A percentile compares a stretch with the other conserved stretches of the same genome.
Conservation (phyloP, 2,113 vertebrate genomes). For the Abramis brama region DNA sequence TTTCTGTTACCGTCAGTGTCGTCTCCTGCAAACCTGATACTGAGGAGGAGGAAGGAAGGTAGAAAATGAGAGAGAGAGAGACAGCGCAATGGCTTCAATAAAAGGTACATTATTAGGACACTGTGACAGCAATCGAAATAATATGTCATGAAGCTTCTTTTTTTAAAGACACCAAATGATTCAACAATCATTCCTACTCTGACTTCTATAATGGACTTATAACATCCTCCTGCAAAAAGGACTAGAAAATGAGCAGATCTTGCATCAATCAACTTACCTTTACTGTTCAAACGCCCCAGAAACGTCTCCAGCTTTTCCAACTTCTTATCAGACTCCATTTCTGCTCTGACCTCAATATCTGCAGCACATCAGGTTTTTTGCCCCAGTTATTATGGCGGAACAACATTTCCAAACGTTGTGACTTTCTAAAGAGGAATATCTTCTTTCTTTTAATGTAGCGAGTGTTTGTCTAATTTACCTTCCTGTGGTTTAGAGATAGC, state of each 20-base stretch:
- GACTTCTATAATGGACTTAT: background rate
- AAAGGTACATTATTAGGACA: background rate
- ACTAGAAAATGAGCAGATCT: background rate
- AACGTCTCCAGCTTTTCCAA: constrained; percentile 94
- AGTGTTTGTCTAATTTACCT: constrained; percentile 73
- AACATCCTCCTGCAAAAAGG: background rate
- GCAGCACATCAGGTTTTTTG: background rate
- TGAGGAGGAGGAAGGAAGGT: constrained; percentile 48
- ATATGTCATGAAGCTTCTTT: too few species aligned
- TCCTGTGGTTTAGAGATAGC: constrained; percentile 87
- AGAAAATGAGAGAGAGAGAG: background rate
- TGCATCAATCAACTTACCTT: constrained; percentile 75
- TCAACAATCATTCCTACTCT: background rate
- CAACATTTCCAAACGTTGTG: background rate
- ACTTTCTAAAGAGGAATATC: background rate
- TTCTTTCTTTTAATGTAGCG: background rate
- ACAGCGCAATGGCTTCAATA: background rate
- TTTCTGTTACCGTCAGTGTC: constrained; percentile 89
- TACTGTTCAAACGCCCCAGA: constrained; percentile 91
- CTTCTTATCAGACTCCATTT: constrained; percentile 95
- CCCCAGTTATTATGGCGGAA: background rate
- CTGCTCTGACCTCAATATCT: constrained; percentile 93
- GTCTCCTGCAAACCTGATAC: constrained; percentile 89
- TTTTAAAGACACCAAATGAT: background rate
- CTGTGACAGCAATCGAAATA: background rate